Evolutionary conservation across 2,113 vertebrate genomes (phyloP).

Genomic region (Apteryx owenii): DNA sequence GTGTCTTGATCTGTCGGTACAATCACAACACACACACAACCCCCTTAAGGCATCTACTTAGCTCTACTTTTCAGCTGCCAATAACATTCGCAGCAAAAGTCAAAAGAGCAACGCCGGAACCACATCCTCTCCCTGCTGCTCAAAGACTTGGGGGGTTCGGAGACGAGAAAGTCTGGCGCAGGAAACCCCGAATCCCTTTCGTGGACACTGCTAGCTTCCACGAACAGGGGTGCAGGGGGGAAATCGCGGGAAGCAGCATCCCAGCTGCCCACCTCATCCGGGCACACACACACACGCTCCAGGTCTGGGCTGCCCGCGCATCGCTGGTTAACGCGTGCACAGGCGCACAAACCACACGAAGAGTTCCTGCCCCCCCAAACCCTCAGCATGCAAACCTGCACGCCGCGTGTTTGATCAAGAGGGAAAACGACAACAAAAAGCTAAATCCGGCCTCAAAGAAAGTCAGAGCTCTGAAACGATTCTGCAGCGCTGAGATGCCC

Average conservation of each 20-base stretch:
- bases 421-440: neutral
- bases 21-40: neutral
- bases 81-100: constrained; percentile 41
- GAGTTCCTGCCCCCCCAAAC: too few relatives aligned
- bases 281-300: neutral
- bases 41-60: constrained; percentile 38
- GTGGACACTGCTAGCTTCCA: neutral
- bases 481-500: neutral
- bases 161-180: constrained; percentile 50
- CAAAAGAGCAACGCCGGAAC: constrained; percentile 54
- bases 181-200: constrained; percentile 29
- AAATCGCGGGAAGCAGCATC: accelerated
- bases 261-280: accelerated
- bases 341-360: too few relatives aligned
- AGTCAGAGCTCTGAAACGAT: accelerated
- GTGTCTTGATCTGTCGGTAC: constrained; percentile 36
- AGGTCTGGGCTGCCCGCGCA: too few relatives aligned
- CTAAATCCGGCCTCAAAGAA: neutral
- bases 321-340: too few relatives aligned
- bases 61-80: constrained; percentile 63
- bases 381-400: too few relatives aligned
- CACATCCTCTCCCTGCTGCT: neutral
- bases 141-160: constrained; percentile 21
- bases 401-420: too few relatives aligned
- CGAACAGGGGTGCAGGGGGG: neutral